Evolutionary conservation across 2,888 invertebrate species (phyloP).

Genomic region (Sceliomorpha sp.): DNA sequence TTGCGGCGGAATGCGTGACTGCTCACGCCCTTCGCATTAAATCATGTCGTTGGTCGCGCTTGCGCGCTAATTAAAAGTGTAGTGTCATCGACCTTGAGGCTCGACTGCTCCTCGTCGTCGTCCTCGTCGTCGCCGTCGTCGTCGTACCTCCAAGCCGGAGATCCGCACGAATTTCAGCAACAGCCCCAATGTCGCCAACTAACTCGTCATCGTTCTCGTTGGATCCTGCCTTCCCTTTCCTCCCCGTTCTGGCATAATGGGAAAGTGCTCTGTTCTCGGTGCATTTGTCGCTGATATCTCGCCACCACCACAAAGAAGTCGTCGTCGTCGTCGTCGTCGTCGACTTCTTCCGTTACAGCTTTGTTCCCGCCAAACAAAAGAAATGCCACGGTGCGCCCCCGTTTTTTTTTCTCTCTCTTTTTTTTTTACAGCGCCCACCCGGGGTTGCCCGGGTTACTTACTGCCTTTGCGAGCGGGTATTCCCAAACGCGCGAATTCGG

Average conservation of each 20-base stretch:
- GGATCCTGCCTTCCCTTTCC: conserved; percentile 33
- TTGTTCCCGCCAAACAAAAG: conserved; percentile 62
- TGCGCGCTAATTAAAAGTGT: conserved; percentile 62
- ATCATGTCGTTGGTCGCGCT: conserved; percentile 59
- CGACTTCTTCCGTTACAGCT: conserved; percentile 54
- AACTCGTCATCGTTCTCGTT: conserved; percentile 10
- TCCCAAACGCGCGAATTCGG: conserved; percentile 13
- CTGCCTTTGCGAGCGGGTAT: conserved; percentile 1
- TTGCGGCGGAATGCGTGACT: conserved; percentile 64
- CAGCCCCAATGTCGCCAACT: background rate
- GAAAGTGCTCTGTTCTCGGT: conserved; percentile 34
- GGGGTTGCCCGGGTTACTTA: too few species aligned
- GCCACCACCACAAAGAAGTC: conserved; percentile 26
- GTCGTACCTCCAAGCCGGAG: too few species aligned
- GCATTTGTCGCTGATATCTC: conserved; percentile 25
- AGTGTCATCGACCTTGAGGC: conserved; percentile 65
- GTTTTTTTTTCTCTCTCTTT: too few species aligned
- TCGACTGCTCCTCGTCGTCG: background rate
- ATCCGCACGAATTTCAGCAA: conserved; percentile 20
- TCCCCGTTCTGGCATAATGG: conserved; percentile 34
- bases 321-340: conserved; percentile 35
- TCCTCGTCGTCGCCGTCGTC: too few species aligned
- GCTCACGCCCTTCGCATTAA: conserved; percentile 63
- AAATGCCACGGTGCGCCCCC: conserved; percentile 38
- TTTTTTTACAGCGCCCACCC: conserved; percentile 18